A percentile compares a stretch with the other conserved stretches of the same genome.
phyloP scores from a whole-genome alignment of 2,113 vertebrate genomes.

The Odocoileus hemionus region DNA sequence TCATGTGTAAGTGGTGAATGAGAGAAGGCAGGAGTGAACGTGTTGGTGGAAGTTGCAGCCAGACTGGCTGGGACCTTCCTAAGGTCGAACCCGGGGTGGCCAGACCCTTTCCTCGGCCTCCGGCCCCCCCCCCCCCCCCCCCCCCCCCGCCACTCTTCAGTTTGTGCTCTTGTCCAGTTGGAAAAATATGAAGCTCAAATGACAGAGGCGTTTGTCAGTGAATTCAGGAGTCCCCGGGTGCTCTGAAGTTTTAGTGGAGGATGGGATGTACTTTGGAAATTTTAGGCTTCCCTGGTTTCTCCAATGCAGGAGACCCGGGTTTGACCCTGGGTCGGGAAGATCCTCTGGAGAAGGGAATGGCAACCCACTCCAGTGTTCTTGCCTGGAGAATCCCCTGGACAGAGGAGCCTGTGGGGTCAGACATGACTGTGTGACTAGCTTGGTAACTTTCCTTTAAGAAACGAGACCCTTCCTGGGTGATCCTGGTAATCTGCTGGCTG shows the following conservation, averaged over 20 bases:
- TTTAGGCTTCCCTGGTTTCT: not conserved
- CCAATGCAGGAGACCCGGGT: not conserved
- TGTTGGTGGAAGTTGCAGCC: not conserved
- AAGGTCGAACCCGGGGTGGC: accelerated
- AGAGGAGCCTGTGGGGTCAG: not conserved
- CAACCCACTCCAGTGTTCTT: not conserved
- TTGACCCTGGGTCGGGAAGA: not conserved
- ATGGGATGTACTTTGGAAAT: not conserved
- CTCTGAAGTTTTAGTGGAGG: not conserved
- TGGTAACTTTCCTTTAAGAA: not conserved
- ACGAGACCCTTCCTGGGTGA: not conserved
- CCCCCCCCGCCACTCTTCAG: not conserved
- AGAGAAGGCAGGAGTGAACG: accelerated
- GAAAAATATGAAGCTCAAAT: not conserved
- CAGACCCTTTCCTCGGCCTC: not conserved
- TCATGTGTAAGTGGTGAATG: not conserved
- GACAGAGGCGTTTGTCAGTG: too few relatives aligned
- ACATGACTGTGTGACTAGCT: not conserved
- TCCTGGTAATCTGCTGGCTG: too few relatives aligned
- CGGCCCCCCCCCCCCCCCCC: accelerated
- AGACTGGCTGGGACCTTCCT: not conserved
- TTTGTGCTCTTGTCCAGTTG: accelerated
- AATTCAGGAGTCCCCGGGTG: accelerated
- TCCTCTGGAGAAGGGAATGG: not conserved
- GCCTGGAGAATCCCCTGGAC: not conserved